phyloP scores from a whole-genome alignment of 2,888 invertebrate species.

The Myopa tessellatipennis region DNA sequence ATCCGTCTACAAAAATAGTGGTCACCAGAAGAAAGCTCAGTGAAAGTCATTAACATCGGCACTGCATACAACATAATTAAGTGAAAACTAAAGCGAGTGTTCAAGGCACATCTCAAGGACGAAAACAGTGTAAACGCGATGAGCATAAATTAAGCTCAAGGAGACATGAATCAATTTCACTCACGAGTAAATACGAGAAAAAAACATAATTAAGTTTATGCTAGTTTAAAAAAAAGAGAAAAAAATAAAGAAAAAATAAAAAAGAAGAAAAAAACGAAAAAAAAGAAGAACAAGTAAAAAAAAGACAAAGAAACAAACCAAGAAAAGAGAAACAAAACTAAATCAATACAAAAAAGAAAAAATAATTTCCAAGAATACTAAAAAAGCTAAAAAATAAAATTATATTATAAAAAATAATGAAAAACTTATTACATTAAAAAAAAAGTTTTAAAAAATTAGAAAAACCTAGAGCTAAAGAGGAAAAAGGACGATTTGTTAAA shows the following conservation, averaged over 20 bases:
- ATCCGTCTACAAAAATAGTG: background rate
- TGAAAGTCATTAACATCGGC: constrained; percentile 57
- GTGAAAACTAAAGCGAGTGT: constrained; percentile 32
- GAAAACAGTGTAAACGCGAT: constrained; percentile 11
- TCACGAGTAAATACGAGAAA: background rate
- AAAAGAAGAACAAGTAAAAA: too few species aligned
- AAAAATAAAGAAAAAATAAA: background rate
- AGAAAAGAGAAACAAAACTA: too few species aligned
- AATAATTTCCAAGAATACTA: too few species aligned
- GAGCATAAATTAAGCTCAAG: constrained; percentile 31
- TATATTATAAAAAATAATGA: too few species aligned
- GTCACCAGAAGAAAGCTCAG: constrained; percentile 27
- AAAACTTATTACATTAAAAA: too few species aligned
- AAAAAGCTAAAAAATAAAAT: too few species aligned
- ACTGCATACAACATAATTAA: constrained; percentile 36
- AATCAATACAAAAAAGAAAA: too few species aligned
- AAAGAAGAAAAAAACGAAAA: too few species aligned
- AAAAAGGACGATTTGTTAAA: too few species aligned
- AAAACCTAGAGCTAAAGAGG: too few species aligned
- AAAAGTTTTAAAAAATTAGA: too few species aligned
- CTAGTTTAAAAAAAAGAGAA: background rate
- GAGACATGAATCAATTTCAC: background rate
- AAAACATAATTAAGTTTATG: background rate
- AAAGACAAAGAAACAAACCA: too few species aligned
- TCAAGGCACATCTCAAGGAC: constrained; percentile 49